Percentiles rank a stretch among this genome's conserved stretches.
Evolutionary conservation across 2,797 vertebrate genomes (phyloP).

Genomic region (Pipistrellus kuhlii): DNA sequence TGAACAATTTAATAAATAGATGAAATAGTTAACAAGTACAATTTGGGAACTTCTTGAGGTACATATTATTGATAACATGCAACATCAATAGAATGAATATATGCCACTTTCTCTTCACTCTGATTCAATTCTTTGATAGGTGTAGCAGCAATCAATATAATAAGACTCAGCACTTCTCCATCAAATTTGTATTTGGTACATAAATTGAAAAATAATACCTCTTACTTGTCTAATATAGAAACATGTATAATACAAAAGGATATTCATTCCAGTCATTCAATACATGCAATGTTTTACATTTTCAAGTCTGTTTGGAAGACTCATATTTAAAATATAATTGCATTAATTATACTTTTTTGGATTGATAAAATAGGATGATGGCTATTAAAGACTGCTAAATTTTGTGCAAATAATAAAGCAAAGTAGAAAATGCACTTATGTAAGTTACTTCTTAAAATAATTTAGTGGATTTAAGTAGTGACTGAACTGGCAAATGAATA

Average conservation of each 20-base stretch:
- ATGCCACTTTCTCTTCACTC: constrained; percentile 49
- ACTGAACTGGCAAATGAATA: constrained; percentile 19
- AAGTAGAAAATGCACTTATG: neutral
- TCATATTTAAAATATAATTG: constrained; percentile 34
- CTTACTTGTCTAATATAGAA: neutral
- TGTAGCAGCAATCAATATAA: constrained; percentile 60
- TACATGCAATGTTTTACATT: neutral
- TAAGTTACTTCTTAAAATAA: constrained; percentile 25
- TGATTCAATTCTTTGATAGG: constrained; percentile 69
- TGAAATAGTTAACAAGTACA: constrained; percentile 70
- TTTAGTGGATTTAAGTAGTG: constrained; percentile 25
- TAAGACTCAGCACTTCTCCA: constrained; percentile 74
- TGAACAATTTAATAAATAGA: constrained; percentile 67
- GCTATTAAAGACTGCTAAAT: constrained; percentile 34
- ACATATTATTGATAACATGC: constrained; percentile 75
- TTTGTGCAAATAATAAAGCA: constrained; percentile 42
- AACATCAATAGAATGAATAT: constrained; percentile 77
- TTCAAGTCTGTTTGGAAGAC: neutral
- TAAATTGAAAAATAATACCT: constrained; percentile 63
- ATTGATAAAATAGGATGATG: neutral
- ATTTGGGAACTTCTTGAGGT: constrained; percentile 69
- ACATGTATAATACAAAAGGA: constrained; percentile 5
- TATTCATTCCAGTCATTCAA: neutral
- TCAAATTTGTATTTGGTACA: constrained; percentile 73
- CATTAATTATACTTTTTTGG: constrained; percentile 1